These are phyloP conservation scores for Lucinisca nassula DNA, from an alignment of 2,888 invertebrate species.

Conservation along the genomic window DNA sequence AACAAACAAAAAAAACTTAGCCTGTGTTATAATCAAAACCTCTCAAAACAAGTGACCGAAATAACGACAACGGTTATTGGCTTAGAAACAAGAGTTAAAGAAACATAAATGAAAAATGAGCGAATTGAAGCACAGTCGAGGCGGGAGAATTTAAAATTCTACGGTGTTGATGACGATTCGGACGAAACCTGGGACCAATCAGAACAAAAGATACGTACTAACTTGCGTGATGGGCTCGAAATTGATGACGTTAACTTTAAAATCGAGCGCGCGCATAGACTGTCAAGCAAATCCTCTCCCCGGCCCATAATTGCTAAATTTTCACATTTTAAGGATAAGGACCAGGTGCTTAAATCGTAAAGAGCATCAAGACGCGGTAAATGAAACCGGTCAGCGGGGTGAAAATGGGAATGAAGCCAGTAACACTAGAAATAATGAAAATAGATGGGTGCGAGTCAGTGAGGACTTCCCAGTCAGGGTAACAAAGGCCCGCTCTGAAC, in stretches of 20 bases:
- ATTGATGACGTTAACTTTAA: background rate
- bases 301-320: background rate
- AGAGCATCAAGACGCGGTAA: background rate
- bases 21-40: background rate
- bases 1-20: background rate
- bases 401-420: background rate
- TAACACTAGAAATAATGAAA: background rate
- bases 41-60: background rate
- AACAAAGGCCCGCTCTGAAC: background rate
- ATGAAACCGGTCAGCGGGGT: background rate
- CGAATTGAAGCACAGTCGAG: background rate
- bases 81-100: background rate
- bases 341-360: background rate
- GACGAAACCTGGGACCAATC: background rate
- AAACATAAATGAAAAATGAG: background rate
- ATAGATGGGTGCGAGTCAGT: background rate
- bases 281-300: background rate
- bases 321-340: background rate
- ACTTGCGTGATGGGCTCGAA: background rate
- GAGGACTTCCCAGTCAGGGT: background rate
- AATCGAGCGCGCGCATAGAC: background rate
- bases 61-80: background rate
- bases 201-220: background rate
- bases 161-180: background rate
- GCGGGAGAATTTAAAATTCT: background rate